Base-by-base conservation (phyloP, 2,888 invertebrate species). In the Lydus trimaculatus region DNA sequence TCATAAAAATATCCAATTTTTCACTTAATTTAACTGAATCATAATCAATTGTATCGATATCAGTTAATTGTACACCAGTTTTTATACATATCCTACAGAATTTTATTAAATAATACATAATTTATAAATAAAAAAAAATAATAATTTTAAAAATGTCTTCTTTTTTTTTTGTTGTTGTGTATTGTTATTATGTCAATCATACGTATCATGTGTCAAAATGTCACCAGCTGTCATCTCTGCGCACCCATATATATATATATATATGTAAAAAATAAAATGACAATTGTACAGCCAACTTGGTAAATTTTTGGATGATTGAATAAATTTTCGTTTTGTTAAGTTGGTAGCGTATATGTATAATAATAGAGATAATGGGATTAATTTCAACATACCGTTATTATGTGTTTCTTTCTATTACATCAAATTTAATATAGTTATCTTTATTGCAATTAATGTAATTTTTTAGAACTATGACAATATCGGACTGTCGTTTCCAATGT, bases 1-100 rank as follows among this genome's bases (percentile, higher is more conserved):
- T 82, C 36, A 84, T 82, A 74, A 84, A 84, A 69, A 76, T 72
- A 74, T 82, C 78, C 73, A 85, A 76, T 79, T 85, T 85, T 67
- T 84, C 83, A 77, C 83, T 82, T 67, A 85, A 80, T 74, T 78
- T 83, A 61, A 85, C 78, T 52, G 77, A 76, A 72, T 85, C 85
- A 72, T 79, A 79, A 73, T 85, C 84, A 43, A 77, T 72, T 20
- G 80, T 79, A 66, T 83, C 79, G 65, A 85, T 78, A 74, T 84
- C 83, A 68, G 80, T 69, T 66, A 85, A 75, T 73, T 81, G 80
- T 63, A 77, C 81, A 64, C 79, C 80, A 33, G 81, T 79, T 73
- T 81, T 81, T 64, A 85, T 78, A 73, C 85, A 85, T 79, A 85
- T 82, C 76, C 84, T 78, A 73, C 85, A 85, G 72, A 85, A 83